These are phyloP conservation scores for Macrobrachium rosenbergii DNA, from an alignment of 1,140 invertebrate genomes.

Conservation along the genomic window DNA sequence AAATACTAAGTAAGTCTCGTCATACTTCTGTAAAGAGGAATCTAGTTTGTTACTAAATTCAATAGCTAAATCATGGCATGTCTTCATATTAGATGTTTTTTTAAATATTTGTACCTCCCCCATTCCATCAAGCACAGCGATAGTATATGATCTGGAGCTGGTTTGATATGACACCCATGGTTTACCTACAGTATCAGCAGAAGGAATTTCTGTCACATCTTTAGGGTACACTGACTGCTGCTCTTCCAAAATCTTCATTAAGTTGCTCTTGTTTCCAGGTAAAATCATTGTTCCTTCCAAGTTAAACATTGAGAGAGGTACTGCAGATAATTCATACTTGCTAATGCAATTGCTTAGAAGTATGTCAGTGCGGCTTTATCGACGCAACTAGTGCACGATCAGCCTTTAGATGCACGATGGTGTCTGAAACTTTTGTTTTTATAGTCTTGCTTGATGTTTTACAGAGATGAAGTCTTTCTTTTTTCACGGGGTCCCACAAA, in stretches of 20 bases:
- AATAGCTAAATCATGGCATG: conserved; percentile 12
- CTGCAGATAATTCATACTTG: not conserved
- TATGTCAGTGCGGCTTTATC: conserved; percentile 2
- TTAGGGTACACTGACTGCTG: not conserved
- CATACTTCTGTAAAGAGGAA: conserved; percentile 14
- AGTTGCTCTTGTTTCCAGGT: not conserved
- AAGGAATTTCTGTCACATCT: not conserved
- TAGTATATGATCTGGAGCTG: conserved; percentile 8
- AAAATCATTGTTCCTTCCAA: conserved; percentile 4
- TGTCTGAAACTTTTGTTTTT: no score
- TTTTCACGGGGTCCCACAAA: conserved; percentile 21
- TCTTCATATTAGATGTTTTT: not conserved
- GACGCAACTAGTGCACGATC: not conserved
- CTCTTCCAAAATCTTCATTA: conserved; percentile 1
- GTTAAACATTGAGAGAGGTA: conserved; percentile 21
- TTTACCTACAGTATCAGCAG: no score
- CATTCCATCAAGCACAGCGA: conserved; percentile 19
- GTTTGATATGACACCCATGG: not conserved
- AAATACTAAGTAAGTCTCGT: conserved; percentile 14
- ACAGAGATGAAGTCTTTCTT: no score
- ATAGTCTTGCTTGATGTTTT: no score
- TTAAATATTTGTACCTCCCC: conserved; percentile 1
- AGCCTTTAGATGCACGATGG: no score
- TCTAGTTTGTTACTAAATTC: conserved; percentile 9
- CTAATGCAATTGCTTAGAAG: not conserved